phyloP scores from a whole-genome alignment of 1,140 invertebrate genomes.

The Argopecten irradians region DNA sequence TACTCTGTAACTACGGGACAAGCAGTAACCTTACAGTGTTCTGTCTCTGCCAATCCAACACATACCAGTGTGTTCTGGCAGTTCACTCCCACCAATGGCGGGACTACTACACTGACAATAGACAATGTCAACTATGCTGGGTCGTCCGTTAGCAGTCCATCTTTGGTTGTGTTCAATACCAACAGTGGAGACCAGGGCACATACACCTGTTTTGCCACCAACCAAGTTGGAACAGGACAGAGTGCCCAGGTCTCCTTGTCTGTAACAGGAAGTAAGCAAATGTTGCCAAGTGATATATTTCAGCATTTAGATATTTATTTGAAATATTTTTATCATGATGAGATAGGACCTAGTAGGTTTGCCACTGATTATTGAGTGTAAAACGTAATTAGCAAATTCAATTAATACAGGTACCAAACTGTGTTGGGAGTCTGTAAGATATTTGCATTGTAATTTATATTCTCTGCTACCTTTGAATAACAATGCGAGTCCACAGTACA shows the following conservation, averaged over 20 bases:
- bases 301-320: too few relatives aligned
- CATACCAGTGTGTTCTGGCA: slow-evolving; percentile 34
- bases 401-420: too few relatives aligned
- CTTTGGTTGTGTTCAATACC: slow-evolving; percentile 21
- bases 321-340: too few relatives aligned
- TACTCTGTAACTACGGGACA: slow-evolving; percentile 35
- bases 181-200: background rate
- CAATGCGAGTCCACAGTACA: too few relatives aligned
- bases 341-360: too few relatives aligned
- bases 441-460: too few relatives aligned
- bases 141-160: slow-evolving; percentile 35
- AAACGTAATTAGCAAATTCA: too few relatives aligned
- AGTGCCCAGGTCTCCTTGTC: background rate
- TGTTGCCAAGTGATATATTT: too few relatives aligned
- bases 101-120: slow-evolving; percentile 10
- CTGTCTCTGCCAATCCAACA: slow-evolving; percentile 28
- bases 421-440: too few relatives aligned
- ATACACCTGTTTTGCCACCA: background rate
- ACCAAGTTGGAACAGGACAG: background rate
- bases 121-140: slow-evolving; percentile 28
- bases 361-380: too few relatives aligned
- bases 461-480: too few relatives aligned
- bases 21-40: slow-evolving; percentile 30
- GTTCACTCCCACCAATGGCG: slow-evolving; percentile 31
- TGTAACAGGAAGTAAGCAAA: background rate